Conservation (phyloP, 37 sponge, comb jelly and placozoan genomes). For the Aphrocallistes beatrix region DNA sequence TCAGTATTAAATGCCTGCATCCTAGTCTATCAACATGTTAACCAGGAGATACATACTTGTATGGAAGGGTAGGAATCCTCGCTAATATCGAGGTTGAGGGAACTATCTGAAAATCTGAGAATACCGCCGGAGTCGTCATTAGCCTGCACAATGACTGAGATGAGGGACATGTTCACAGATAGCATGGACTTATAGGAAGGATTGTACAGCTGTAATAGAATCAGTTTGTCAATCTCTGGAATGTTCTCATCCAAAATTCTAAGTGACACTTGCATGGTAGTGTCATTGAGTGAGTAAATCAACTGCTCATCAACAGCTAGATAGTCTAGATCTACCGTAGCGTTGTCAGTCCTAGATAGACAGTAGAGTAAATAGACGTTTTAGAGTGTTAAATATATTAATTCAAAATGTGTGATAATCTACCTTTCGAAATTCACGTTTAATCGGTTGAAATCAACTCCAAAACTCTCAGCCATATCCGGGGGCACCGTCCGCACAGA, state of each 20-base stretch:
- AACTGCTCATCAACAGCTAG: neutral
- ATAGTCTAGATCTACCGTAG: neutral
- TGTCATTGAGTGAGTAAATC: neutral
- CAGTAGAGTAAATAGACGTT: neutral
- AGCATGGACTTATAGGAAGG: neutral
- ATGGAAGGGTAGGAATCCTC: neutral
- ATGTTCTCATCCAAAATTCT: neutral
- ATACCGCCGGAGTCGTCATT: constrained; percentile 30
- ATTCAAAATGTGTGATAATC: neutral
- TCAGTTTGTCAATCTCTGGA: neutral
- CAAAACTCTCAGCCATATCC: neutral
- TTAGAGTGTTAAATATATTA: neutral
- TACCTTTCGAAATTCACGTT: neutral
- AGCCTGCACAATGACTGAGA: neutral
- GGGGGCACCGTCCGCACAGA: neutral
- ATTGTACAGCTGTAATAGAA: neutral
- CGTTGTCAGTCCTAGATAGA: neutral
- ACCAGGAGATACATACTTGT: neutral
- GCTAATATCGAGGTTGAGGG: neutral
- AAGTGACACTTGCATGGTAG: neutral
- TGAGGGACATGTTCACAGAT: neutral
- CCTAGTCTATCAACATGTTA: neutral
- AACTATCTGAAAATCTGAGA: constrained; percentile 14
- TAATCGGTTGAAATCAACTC: neutral
- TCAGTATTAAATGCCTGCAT: neutral